Percentiles rank a stretch among this genome's conserved stretches.
Evolutionary conservation across 2,797 vertebrate genomes (phyloP).

Genomic region (Mionectes olivaceus): DNA sequence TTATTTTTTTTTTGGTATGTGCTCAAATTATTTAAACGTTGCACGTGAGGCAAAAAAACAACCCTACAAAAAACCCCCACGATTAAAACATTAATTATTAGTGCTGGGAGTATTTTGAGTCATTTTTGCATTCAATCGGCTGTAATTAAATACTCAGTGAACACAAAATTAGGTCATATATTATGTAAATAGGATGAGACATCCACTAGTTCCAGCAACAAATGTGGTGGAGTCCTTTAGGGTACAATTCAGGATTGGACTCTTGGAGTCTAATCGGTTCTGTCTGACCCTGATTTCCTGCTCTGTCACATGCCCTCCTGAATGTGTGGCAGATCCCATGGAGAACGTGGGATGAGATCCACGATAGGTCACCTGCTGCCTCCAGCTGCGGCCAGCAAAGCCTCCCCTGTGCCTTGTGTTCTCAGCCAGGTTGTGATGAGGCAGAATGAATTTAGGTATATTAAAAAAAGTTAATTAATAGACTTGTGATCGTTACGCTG

Average conservation of each 20-base stretch:
- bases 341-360: background rate
- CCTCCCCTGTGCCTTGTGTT: background rate
- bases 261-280: background rate
- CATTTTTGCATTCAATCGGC: conserved; percentile 62
- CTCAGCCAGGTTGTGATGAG: background rate
- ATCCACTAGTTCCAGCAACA: conserved; percentile 50
- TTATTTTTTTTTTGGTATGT: background rate
- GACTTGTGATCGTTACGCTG: background rate
- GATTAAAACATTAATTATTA: conserved; percentile 67
- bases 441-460: background rate
- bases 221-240: conserved; percentile 30
- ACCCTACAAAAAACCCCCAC: background rate
- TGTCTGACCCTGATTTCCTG: background rate
- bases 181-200: conserved; percentile 73
- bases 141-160: conserved; percentile 70
- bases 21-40: background rate
- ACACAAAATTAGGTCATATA: conserved; percentile 70
- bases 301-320: background rate
- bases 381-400: background rate
- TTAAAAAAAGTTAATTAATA: background rate
- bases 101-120: conserved; percentile 62
- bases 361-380: background rate
- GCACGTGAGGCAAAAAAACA: background rate
- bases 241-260: background rate
- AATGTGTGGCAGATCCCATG: fast-evolving